Evolutionary conservation across 2,797 vertebrate species (phyloP).

Genomic region (Tauraco hartlaubi): DNA sequence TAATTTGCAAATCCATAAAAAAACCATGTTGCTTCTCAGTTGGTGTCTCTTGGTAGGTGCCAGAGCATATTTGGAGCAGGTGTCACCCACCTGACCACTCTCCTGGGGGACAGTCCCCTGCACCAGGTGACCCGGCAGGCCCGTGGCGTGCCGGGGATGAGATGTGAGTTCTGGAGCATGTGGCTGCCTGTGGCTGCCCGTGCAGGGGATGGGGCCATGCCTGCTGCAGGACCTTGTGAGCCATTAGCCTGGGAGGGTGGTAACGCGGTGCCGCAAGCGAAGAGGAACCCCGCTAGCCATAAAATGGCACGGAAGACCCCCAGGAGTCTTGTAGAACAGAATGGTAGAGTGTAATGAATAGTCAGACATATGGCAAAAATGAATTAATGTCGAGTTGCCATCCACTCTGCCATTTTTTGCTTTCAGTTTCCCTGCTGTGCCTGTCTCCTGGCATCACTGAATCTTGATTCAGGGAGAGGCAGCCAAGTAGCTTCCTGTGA

Average conservation of each 20-base stretch:
- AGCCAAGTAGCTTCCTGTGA: conserved; percentile 68
- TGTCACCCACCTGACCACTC: neutral
- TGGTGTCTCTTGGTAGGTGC: neutral
- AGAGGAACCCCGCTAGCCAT: neutral
- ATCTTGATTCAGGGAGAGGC: conserved; percentile 67
- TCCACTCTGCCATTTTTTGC: conserved; percentile 73
- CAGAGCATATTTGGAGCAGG: neutral
- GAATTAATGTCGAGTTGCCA: conserved; percentile 71
- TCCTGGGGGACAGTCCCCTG: neutral
- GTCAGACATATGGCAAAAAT: conserved; percentile 75
- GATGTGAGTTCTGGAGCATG: fast-evolving
- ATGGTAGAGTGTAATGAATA: conserved; percentile 70
- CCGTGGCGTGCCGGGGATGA: fast-evolving
- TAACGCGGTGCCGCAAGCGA: fast-evolving
- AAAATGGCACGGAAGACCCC: conserved; percentile 59
- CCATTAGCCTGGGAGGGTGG: neutral
- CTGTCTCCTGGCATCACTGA: conserved; percentile 72
- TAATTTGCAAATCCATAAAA: conserved; percentile 45
- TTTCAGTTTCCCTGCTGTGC: conserved; percentile 69
- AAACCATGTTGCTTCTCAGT: neutral
- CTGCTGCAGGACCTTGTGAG: neutral
- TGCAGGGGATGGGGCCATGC: neutral
- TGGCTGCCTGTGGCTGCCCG: neutral
- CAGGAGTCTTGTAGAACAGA: conserved; percentile 72
- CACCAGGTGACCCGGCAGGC: neutral